Base-by-base conservation (phyloP, 2,113 vertebrate genomes). In the Numida meleagris region DNA sequence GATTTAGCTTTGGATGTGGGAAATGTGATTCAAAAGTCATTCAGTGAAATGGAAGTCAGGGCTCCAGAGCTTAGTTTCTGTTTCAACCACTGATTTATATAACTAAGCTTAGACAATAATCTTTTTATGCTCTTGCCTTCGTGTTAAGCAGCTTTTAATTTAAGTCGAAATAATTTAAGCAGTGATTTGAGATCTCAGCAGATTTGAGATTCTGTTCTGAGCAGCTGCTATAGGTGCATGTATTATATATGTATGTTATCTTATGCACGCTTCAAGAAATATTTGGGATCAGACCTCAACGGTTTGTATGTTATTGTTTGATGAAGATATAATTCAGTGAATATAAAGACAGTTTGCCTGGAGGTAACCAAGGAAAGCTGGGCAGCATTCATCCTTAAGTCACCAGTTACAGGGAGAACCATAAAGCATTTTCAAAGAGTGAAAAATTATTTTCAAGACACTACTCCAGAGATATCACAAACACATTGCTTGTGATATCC, bases 321-420 rank as follows among this genome's bases (percentile, higher is more conserved):
- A 75, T 46, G 53, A 48, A 94, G 57, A 42, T 53, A 2, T 9
- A 63, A 74, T 68, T 53, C 66, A 65, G 46, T 66, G 23, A 68
- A 29, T 2, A 13, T 8, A 45, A 50, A 67, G n/a, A 72, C 38
- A 67, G 51, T 48, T 81, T 81, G 63, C 87, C 67, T 91, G 89
- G 65, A 94, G 76, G 82, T 88, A 84, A 76, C 82, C 61, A 90
- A 43, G 83, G 88, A 78, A 95, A 86, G 65, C 16, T 25, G 91
- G 85, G 65, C 73, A 65, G 16, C 29, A 45, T 13, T 10, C 46
- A 7, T n/a, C 78, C 72, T 86, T 82, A 88, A 93, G 51, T 93
- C 43, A 1, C 67, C 76, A 42, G 42, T 34, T 62, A 12, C 50
- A 61, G 42, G 43, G 12, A 81, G n/a, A 27, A 9, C 0, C 48